Evolutionary conservation across 2,888 invertebrate genomes (phyloP), one percentile per base, ranked within the genome.

Genomic region (Caenorhabditis becei): DNA sequence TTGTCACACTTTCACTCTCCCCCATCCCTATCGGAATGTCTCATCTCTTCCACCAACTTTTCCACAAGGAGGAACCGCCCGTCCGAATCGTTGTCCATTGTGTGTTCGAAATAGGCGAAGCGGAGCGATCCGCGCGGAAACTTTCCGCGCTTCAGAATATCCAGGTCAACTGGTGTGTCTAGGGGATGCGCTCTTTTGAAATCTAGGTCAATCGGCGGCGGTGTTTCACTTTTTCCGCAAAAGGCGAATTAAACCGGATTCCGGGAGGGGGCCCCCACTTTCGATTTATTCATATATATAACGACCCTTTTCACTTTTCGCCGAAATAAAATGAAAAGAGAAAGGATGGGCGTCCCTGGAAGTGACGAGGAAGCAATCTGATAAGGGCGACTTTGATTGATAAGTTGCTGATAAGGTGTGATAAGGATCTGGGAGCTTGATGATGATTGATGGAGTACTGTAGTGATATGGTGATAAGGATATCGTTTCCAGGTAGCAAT

Each of bases 401-500:
- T 37, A 32, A 10, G 32, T 10, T 32, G 4, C 32, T 32, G 32
- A 32, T 32, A 32, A 32, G 4, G 10, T 32, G 5, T 32, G 32
- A 32, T 32, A 32, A 32, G 20, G 14, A 28, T 49, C 51, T 18
- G 51, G 14, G 8, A 32, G 5, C 32, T 10, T 32, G 32, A 32
- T 32, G 10, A 32, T 32, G 41, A 41, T 10, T 41, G 16, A 41
- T 41, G 10, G 41, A 16, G 7, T 16, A 16, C 10, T 41, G 41
- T 10, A 41, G 5, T 35, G 35, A 35, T 35, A 8, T 35, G 35
- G 7, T 8, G 35, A 35, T 8, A 32, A 5, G 2, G n/a, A 32
- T 37, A 10, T 37, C 28, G 11, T 10, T 71, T 80, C 20, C 63
- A 84, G 84, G 49, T 51, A n/a, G 80, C 72, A 5, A 74, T 84